These are phyloP conservation scores for Mimachlamys varia DNA, from an alignment of 2,888 invertebrate genomes.

Conservation along the genomic window DNA sequence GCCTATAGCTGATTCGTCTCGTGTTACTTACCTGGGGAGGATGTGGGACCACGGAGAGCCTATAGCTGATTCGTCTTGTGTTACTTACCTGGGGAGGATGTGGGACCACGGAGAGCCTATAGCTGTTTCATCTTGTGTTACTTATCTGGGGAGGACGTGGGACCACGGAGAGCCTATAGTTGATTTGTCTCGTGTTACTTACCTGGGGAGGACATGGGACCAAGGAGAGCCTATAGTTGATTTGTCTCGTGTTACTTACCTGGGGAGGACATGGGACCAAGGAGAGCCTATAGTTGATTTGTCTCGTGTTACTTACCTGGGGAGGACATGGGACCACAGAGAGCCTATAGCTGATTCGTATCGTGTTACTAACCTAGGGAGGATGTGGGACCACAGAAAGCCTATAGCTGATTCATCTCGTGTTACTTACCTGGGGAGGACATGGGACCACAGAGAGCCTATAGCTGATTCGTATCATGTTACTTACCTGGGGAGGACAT, in stretches of 20 bases:
- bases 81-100: no score
- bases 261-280: conserved; percentile 75
- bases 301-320: no score
- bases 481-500: no score
- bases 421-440: no score
- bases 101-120: conserved; percentile 72
- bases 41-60: conserved; percentile 74
- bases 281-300: conserved; percentile 57
- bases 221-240: conserved; percentile 64
- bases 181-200: conserved; percentile 50
- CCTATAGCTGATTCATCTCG: conserved; percentile 55
- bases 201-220: conserved; percentile 72
- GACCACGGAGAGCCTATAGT: conserved; percentile 70
- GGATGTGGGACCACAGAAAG: conserved; percentile 73
- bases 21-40: no score
- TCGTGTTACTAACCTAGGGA: no score
- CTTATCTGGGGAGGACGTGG: conserved; percentile 65
- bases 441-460: conserved; percentile 72
- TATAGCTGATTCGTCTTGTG: conserved; percentile 55
- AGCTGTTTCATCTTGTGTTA: conserved; percentile 50
- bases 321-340: conserved; percentile 73
- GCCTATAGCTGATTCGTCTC: conserved; percentile 54
- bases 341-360: conserved; percentile 57
- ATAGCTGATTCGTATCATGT: conserved; percentile 57
- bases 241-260: no score